Evolutionary conservation across 2,797 vertebrate genomes (phyloP), one percentile per base, ranked within the genome.

Genomic region (Epinephelus coioides): DNA sequence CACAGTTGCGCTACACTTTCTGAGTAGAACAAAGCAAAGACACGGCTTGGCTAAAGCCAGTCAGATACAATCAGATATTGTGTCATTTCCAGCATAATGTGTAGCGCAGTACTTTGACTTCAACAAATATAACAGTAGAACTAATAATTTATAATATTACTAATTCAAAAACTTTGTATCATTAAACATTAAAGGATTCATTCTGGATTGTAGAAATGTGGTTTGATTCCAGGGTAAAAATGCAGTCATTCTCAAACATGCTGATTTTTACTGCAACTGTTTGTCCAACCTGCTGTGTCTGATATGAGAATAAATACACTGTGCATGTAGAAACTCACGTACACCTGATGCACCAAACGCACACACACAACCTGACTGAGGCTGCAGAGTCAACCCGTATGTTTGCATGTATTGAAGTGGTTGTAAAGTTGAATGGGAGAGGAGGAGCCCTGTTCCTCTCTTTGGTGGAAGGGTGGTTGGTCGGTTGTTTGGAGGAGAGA

Each of bases 401-500:
- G 73, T 89, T 66, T 83, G 71, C 59, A 79, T 80, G 79, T 67
- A 73, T 69, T 69, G 72, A 59, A 76, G 59, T 74, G 73, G 51
- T 78, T 69, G 79, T 63, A 81, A 86, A 91, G 86, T 84, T 81
- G 81, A 87, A 72, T 68, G 77, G 49, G 73, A 88, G 78, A 88
- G 72, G 88, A 34, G 70, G 76, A 89, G 83, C 73, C 71, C 76
- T 79, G 80, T 86, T 83, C 79, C 82, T 89, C 67, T 79, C 78
- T 76, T 87, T 88, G 91, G 92, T 91, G 64, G 86, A 87, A 89
- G 91, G 85, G 78, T 92, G 92, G 97, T 84, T 84, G 92, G 87
- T 92, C 87, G 94, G 92, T 93, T 93, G 92, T 92, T 91, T 94
- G 91, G 91, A 91, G 88, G 90, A 90, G 86, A 88, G 89, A 93